phyloP scores from a whole-genome alignment of 2,113 vertebrate genomes.

The Rhinoptilus africanus region DNA sequence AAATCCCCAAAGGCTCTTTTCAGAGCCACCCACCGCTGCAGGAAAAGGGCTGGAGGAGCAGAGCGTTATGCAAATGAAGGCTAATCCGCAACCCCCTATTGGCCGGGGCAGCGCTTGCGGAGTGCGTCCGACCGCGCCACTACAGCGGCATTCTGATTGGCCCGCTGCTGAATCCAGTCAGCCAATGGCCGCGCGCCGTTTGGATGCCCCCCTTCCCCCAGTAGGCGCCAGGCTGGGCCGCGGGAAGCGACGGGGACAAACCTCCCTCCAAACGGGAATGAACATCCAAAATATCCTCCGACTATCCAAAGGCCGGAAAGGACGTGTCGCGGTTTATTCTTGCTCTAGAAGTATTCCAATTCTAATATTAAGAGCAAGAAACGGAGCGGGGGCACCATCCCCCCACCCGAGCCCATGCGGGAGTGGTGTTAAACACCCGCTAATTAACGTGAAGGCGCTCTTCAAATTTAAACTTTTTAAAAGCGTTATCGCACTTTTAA shows the following conservation, averaged over 20 bases:
- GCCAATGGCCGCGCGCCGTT: neutral
- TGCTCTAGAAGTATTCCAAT: no score
- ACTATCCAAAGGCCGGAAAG: neutral
- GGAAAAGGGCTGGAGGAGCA: neutral
- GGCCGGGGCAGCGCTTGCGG: neutral
- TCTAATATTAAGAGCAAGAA: no score
- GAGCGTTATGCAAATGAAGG: neutral
- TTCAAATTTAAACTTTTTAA: no score
- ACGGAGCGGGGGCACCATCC: neutral
- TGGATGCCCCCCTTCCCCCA: no score
- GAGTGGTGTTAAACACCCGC: neutral
- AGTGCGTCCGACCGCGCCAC: neutral
- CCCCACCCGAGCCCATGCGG: no score
- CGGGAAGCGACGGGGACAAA: neutral
- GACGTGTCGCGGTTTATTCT: rapidly evolving
- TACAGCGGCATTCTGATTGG: neutral
- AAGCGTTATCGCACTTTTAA: neutral
- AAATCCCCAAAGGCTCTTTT: neutral
- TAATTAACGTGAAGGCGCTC: no score
- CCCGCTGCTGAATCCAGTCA: neutral
- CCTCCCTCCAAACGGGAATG: neutral
- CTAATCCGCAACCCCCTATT: neutral
- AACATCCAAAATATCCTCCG: neutral
- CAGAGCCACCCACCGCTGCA: neutral
- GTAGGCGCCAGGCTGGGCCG: no score